Evolutionary conservation across 2,797 vertebrate species (phyloP).

Genomic region (Ficedula albicollis): DNA sequence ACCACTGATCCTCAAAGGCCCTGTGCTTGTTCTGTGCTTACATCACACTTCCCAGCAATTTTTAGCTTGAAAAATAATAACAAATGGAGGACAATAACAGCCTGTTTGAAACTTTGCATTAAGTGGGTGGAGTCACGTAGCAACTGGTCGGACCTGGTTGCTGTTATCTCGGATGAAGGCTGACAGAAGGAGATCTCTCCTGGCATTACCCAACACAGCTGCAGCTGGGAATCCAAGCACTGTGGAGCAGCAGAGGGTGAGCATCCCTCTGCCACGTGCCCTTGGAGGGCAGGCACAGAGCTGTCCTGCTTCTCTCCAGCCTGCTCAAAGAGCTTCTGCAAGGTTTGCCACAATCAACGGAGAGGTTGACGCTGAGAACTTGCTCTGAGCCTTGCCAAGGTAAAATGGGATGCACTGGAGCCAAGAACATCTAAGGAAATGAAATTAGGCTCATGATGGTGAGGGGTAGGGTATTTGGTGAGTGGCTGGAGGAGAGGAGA

Average conservation of each 20-base stretch:
- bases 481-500: neutral
- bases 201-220: neutral
- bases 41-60: neutral
- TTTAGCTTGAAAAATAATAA: constrained; percentile 26
- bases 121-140: neutral
- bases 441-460: neutral
- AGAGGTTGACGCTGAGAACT: neutral
- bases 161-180: neutral
- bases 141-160: constrained; percentile 52
- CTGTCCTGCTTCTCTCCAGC: neutral
- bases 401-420: neutral
- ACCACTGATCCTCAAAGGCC: neutral
- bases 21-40: neutral
- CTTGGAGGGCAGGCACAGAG: neutral
- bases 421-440: neutral
- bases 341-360: neutral
- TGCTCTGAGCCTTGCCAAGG: neutral
- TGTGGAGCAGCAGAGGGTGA: neutral
- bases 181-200: neutral
- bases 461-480: neutral
- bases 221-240: neutral
- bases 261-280: accelerated
- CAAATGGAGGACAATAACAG: neutral
- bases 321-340: neutral
- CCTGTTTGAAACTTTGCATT: neutral